Base-by-base conservation (phyloP, 2,113 vertebrate species). In the Lampris megalopsis region DNA sequence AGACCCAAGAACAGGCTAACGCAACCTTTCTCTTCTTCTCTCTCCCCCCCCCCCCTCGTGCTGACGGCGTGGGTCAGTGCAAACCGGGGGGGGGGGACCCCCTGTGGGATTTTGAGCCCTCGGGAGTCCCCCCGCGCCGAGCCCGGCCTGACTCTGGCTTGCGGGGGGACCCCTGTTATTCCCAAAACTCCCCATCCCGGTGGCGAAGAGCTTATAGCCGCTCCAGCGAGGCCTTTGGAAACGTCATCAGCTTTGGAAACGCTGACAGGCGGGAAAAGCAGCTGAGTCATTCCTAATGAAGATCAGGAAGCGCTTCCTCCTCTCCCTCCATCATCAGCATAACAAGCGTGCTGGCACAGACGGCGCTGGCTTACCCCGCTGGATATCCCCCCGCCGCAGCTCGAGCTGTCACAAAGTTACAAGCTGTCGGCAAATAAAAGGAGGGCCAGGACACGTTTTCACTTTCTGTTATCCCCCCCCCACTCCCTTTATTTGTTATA, bases 231-330 rank as follows among this genome's bases (percentile, higher is more conserved):
- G 52, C 71, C 65, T 69, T 86, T 75, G 74, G 37, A 71, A 86
- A 84, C 84, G 81, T 84, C 87, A 90, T 90, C 90, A 88, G 82
- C 84, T 85, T 86, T 80, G 72, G 69, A 91, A 91, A 86, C 79
- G 91, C 92, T 93, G 92, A 92, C 86, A 75, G 80, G 68, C 68
- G 64, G 78, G 87, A 91, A 92, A 93, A 87, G 74, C 73, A 80
- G 91, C 91, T 91, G 90, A 93, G 90, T 93, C 92, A 93, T 86
- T 87, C 77, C 69, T 90, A 92, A 93, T 92, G 89, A 92, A 91
- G 89, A 93, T 90, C 89, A 90, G 88, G 87, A 83, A 89, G 91
- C 84, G 87, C 91, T 89, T 71, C 86, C 82, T 83, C 42, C 68
- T 79, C 75, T 72, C 66, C 74, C 81, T 85, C 79, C 89, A 81